These are phyloP conservation scores for Polypterus bichir DNA, from an alignment of 2,113 vertebrate genomes.

Conservation along the genomic window DNA sequence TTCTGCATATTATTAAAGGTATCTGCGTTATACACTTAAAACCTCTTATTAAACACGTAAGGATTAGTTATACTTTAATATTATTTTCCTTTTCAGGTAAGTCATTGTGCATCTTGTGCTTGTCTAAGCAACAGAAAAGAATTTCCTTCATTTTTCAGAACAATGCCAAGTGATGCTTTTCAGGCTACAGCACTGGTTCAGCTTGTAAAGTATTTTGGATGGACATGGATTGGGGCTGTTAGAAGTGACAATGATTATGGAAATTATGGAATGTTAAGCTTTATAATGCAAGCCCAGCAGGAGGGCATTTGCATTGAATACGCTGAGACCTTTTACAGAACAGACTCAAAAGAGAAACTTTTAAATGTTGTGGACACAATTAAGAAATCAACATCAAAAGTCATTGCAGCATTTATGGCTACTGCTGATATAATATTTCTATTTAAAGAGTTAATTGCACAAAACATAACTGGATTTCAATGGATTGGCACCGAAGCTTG, in stretches of 20 bases:
- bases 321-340: neutral
- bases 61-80: neutral
- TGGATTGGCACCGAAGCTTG: slow-evolving; percentile 5
- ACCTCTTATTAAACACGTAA: slow-evolving; percentile 1
- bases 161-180: slow-evolving; percentile 2
- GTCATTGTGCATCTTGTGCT: neutral
- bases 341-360: slow-evolving; percentile 2
- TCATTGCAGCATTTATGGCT: slow-evolving; percentile 1
- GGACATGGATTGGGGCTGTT: slow-evolving; percentile 11
- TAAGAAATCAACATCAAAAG: slow-evolving; percentile 5
- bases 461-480: slow-evolving; percentile 6
- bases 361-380: slow-evolving; percentile 2
- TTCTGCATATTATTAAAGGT: too few relatives aligned
- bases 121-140: slow-evolving; percentile 5
- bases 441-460: neutral
- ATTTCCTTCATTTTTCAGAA: slow-evolving; percentile 9
- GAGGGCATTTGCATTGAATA: slow-evolving; percentile 2
- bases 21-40: too few relatives aligned
- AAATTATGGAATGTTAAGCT: slow-evolving; percentile 2
- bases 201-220: slow-evolving; percentile 7
- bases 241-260: slow-evolving; percentile 12
- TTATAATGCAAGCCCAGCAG: neutral
- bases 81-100: neutral
- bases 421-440: neutral
- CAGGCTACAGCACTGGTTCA: slow-evolving; percentile 2